Evolutionary conservation across 2,888 invertebrate species (phyloP), one percentile per base, ranked within the genome.

Genomic region (Platynereis dumerilii): DNA sequence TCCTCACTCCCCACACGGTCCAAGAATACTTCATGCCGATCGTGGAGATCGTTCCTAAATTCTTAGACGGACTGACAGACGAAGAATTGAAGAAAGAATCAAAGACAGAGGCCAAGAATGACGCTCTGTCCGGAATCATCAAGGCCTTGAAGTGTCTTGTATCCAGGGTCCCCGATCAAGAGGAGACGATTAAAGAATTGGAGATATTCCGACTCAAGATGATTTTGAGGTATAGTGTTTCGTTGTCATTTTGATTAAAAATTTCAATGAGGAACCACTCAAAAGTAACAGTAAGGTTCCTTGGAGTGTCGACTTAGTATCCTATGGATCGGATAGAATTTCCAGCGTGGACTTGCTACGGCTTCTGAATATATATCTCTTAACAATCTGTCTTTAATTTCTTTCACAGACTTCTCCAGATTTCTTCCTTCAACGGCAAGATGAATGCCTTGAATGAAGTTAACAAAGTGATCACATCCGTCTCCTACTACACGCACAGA

Each of bases 381-480:
- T n/a, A n/a, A 58, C 15, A 15, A 57, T n/a, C n/a, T 57, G 28
- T 28, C 34, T 34, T 34, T 34, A 5, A 34, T 34, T 34, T 34
- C 12, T 34, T 12, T 52, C 42, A 52, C 76, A 89, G 94, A 82
- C 90, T 94, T 78, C 86, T 97, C 72, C 94, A 96, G 88, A 95
- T 96, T 84, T 96, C 96, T 27, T 96, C 96, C 61, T 98, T 97
- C 83, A 97, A 96, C 86, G 96, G 97, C 44, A 97, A 97, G 88
- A 98, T 98, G 97, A 96, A 96, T 80, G 97, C 97, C 26, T 87
- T 98, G 71, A 96, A 97, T 85, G 97, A 98, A 88, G 94, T 98
- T 66, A 97, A 97, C 86, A 96, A 97, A 87, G 92, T 97, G 58
- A 80, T 83, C 42, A 91, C 92, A 66, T 91, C 92, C 77, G 94